Evolutionary conservation across 2,797 vertebrate genomes (phyloP).

Genomic region (Pseudochirops cupreus): DNA sequence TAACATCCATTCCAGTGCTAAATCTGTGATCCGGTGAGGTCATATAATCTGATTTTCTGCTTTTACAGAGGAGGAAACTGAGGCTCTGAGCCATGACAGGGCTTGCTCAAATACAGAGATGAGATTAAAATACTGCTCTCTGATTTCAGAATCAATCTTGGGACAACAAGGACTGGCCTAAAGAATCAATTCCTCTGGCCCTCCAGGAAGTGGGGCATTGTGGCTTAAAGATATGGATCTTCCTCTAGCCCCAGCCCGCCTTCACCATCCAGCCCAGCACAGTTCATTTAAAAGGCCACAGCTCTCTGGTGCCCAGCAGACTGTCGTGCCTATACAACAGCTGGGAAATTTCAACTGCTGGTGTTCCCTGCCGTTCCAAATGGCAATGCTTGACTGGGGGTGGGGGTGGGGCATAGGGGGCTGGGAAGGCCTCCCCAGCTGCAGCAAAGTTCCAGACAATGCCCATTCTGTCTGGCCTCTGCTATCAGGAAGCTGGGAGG

Average conservation of each 20-base stretch:
- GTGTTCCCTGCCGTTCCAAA: not conserved
- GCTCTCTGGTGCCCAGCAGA: not conserved
- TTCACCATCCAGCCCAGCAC: not conserved
- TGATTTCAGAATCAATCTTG: not conserved
- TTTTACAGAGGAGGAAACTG: not conserved
- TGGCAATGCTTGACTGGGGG: not conserved
- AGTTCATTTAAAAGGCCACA: not conserved
- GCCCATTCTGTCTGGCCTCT: constrained; percentile 11
- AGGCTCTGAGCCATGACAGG: not conserved
- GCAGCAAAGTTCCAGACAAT: not conserved
- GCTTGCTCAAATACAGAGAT: not conserved
- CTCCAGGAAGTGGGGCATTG: not conserved
- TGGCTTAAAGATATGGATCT: too few relatives aligned
- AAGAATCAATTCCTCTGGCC: not conserved
- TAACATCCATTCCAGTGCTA: not conserved
- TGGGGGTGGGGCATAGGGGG: not conserved
- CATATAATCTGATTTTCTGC: not conserved
- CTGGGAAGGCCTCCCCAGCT: not conserved
- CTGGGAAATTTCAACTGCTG: not conserved
- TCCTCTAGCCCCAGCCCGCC: not conserved
- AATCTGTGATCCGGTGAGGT: not conserved
- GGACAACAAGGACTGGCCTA: not conserved
- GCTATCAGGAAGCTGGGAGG: constrained; percentile 5
- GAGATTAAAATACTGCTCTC: not conserved
- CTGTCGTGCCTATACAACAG: not conserved